Base-by-base conservation (phyloP, 2,888 invertebrate genomes). In the Brachyopa scutellaris region DNA sequence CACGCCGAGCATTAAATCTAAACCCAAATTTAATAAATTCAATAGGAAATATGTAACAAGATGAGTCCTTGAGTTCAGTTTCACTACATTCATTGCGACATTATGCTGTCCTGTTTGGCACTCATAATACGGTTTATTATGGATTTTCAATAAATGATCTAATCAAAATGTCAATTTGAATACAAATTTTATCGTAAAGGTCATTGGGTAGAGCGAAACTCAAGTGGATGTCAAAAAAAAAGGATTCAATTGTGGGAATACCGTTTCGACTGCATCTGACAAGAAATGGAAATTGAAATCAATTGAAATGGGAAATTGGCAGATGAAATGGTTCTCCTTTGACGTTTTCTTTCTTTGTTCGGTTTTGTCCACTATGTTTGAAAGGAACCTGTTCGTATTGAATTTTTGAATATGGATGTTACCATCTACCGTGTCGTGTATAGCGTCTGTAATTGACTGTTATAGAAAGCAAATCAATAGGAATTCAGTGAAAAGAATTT, bases 201-300 rank as follows among this genome's bases (percentile, higher is more conserved):
- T 59, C 69, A 57, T 38, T 7, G 6, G 21, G 26, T 11, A 6
- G 29, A 15, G 19, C n/a, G 13, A 47, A 49, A 19, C 38, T 47
- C 15, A 47, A 57, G 29, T 38, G 21, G 47, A 57, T 47, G 29
- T 53, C 42, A 40, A 21, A 31, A 15, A 40, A 21, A 31, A 15
- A 23, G 15, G 47, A 47, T 47, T 57, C 47, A 57, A 57, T 47
- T 57, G 45, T 47, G 47, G 26, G 21, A 7, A 23, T 49, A 33
- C 2, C 31, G 13, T 38, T 40, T 1, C 31, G 13, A 11, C 59
- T 49, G 70, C 40, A 17, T 51, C 49, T 70, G 70, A 61, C 70
- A 70, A 59, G 49, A 61, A 38, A 29, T 70, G 40, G 17, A 70
- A 70, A 70, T 61, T 70, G 59, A 70, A 70, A 61, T 70, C 61